phyloP scores from a whole-genome alignment of 2,797 vertebrate genomes.

The Rhinoraja longicauda region DNA sequence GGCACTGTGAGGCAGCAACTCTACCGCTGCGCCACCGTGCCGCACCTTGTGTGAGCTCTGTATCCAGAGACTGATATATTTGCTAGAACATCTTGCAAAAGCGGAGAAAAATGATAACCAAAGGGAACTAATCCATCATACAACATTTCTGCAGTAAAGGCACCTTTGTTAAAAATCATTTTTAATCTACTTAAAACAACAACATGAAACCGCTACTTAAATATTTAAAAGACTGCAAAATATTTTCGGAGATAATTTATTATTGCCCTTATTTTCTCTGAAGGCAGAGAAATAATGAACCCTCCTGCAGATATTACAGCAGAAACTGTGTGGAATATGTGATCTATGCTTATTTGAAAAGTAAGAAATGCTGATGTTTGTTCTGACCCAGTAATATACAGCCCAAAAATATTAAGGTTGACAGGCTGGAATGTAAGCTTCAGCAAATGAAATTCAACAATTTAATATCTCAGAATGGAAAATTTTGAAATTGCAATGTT shows the following conservation, averaged over 20 bases:
- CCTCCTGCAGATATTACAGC: background rate
- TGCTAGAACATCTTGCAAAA: background rate
- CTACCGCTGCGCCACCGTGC: no score
- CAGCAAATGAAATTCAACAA: background rate
- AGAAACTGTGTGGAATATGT: background rate
- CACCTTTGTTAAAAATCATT: background rate
- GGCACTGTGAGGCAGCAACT: no score
- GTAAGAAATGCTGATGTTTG: background rate
- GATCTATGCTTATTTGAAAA: constrained; percentile 2
- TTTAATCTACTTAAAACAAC: constrained; percentile 2
- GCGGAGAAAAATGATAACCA: background rate
- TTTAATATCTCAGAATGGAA: background rate
- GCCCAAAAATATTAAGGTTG: constrained; percentile 6
- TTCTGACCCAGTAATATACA: background rate
- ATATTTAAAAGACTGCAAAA: background rate
- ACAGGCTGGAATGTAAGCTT: background rate
- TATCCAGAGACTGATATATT: background rate
- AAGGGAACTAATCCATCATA: background rate
- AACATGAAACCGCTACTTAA: background rate
- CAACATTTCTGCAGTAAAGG: constrained; percentile 9
- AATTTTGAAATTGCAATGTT: background rate
- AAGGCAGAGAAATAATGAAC: background rate
- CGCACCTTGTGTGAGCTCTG: no score
- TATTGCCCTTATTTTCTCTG: background rate
- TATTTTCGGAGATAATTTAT: constrained; percentile 21